Evolutionary conservation across 2,797 vertebrate species (phyloP), one percentile per base, ranked within the genome.

Genomic region (Otolemur crassicaudatus): DNA sequence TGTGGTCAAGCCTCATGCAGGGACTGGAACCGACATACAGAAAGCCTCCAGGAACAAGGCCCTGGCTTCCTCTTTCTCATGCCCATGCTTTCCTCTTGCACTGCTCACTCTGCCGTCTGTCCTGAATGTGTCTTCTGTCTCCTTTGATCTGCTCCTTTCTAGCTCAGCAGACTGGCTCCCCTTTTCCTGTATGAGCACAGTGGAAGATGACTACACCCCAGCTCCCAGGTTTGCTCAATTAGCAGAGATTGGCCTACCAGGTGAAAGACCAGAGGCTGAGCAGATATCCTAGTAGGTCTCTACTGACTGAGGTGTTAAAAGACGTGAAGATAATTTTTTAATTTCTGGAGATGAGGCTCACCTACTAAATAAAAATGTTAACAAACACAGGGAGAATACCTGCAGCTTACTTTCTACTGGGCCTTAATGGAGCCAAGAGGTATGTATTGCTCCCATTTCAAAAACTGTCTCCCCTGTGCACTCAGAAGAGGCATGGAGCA

Each of bases 31-130:
- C 0, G 0, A 85, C 25, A 58, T 12, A n/a, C 1, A 17, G 29
- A 46, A 67, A 49, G 10, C 16, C 49, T 90, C 87, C 10, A 7
- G 25, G n/a, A 43, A 1, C n/a, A 6, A 90, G 34, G 22, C 9
- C 3, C 0, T 11, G 0, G 31, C 1, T 11, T 22, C 49, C 60
- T 29, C 8, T 4, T 60, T 5, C 34, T 53, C 25, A 1, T 2
- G 10, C 23, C 2, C n/a, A 3, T 12, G 13, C 7, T 23, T 46
- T 49, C 9, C 11, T 19, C 31, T 3, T 13, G 2, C 0, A 11
- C 7, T 56, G 46, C 11, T 29, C 29, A 16, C 31, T 82, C 43
- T 58, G 69, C 31, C 27, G 1, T 8, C 16, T 5, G 17, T 67
- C 60, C 53, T 31, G 14, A 34, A 14, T 10, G 10, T 79, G 31